These are phyloP conservation scores for Prinia subflava DNA, from an alignment of 2,113 vertebrate species.

Conservation along the genomic window DNA sequence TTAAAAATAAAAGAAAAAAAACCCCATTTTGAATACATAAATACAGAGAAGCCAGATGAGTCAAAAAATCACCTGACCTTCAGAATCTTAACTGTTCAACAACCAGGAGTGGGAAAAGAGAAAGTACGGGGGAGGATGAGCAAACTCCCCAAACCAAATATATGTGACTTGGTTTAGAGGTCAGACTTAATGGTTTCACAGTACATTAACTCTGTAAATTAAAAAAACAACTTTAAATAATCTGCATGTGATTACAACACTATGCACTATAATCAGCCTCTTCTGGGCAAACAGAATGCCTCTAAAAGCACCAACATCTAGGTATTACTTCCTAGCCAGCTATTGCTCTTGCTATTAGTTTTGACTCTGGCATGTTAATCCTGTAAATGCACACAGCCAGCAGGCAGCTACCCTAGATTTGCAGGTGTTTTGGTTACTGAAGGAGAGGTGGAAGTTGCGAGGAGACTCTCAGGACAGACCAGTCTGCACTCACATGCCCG, in stretches of 20 bases:
- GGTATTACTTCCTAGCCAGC: background rate
- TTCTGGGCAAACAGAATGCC: background rate
- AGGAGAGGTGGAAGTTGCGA: background rate
- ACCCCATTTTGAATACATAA: background rate
- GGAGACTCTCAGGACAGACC: background rate
- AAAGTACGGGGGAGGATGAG: background rate
- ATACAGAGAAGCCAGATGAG: background rate
- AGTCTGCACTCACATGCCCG: background rate
- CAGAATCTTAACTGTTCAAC: background rate
- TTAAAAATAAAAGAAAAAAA: background rate
- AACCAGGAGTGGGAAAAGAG: background rate
- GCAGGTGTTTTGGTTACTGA: background rate
- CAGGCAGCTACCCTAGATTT: background rate
- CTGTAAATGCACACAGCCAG: background rate
- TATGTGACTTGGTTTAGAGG: background rate
- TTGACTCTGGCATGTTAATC: background rate
- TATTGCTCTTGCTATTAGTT: background rate
- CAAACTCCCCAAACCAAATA: background rate
- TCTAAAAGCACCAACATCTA: background rate
- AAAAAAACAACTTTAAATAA: conserved; percentile 10
- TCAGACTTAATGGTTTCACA: conserved; percentile 24
- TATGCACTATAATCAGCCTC: background rate
- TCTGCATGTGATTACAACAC: background rate
- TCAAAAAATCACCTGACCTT: background rate
- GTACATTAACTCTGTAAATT: conserved; percentile 8